Percentiles rank a stretch among this genome's conserved stretches.
These are phyloP conservation scores for Drosophila nigritarsus DNA, from an alignment of 2,888 invertebrate species.

Conservation along the genomic window DNA sequence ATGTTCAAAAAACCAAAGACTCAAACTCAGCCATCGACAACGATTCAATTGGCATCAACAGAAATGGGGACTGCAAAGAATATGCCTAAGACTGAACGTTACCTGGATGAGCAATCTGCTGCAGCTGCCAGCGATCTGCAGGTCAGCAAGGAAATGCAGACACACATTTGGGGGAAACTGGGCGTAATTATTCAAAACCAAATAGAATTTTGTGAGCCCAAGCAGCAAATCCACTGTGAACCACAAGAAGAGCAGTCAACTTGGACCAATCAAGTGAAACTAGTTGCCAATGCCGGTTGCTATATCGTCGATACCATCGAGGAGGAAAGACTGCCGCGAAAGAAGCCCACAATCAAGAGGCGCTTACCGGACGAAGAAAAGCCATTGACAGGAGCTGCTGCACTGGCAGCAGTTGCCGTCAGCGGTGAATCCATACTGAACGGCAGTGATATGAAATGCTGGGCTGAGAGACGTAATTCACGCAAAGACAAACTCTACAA, in stretches of 20 bases:
- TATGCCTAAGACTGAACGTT: slow-evolving; percentile 1
- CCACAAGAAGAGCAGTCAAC: neutral
- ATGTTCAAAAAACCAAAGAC: slow-evolving; percentile 57
- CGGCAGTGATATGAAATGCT: neutral
- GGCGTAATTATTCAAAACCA: neutral
- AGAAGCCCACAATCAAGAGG: neutral
- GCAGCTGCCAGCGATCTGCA: slow-evolving; percentile 1
- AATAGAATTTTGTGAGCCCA: neutral
- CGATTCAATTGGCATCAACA: neutral
- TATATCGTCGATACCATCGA: neutral
- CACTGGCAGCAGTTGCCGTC: slow-evolving; percentile 3
- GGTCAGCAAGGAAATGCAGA: slow-evolving; percentile 6
- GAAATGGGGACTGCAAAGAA: neutral
- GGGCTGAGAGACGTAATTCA: neutral
- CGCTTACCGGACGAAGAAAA: neutral
- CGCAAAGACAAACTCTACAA: neutral
- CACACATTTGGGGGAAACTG: slow-evolving; percentile 6
- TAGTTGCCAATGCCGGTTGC: neutral
- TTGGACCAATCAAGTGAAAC: slow-evolving; percentile 8
- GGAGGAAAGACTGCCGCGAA: neutral
- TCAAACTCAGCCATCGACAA: neutral
- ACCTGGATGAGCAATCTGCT: neutral
- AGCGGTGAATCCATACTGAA: neutral
- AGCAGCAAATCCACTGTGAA: neutral
- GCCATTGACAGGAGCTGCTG: neutral